These are phyloP conservation scores for Corythornis madagascariensis DNA, from an alignment of 2,113 vertebrate species.

Conservation along the genomic window DNA sequence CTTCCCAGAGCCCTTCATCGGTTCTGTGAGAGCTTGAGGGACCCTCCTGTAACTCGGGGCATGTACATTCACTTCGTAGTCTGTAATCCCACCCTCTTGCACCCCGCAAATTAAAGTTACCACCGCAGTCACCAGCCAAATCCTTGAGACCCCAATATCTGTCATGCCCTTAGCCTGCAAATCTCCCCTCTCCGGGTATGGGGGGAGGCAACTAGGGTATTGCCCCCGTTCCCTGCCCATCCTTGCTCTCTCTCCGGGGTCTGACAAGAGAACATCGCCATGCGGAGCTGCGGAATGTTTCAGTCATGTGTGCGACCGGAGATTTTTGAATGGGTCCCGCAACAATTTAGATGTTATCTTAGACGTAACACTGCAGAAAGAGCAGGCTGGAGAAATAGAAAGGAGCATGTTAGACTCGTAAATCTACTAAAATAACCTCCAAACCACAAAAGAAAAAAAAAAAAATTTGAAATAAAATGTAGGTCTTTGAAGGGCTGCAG, in stretches of 20 bases:
- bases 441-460: background rate
- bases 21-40: background rate
- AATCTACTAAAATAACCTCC: background rate
- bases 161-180: background rate
- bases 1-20: background rate
- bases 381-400: slow-evolving; percentile 2
- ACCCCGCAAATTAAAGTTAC: background rate
- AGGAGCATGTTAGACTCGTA: background rate
- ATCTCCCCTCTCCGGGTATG: background rate
- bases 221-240: rapidly evolving
- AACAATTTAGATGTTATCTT: background rate
- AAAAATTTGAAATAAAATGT: slow-evolving; percentile 19
- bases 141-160: background rate
- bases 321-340: background rate
- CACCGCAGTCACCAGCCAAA: background rate
- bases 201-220: background rate
- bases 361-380: slow-evolving; percentile 1
- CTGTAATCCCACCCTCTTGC: rapidly evolving
- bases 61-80: background rate
- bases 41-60: too few relatives aligned
- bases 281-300: background rate
- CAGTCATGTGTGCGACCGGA: background rate
- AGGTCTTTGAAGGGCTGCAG: slow-evolving; percentile 22
- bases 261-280: background rate
- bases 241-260: background rate